These are phyloP conservation scores for Allygus modestus DNA, from an alignment of 2,888 invertebrate species.

Conservation along the genomic window DNA sequence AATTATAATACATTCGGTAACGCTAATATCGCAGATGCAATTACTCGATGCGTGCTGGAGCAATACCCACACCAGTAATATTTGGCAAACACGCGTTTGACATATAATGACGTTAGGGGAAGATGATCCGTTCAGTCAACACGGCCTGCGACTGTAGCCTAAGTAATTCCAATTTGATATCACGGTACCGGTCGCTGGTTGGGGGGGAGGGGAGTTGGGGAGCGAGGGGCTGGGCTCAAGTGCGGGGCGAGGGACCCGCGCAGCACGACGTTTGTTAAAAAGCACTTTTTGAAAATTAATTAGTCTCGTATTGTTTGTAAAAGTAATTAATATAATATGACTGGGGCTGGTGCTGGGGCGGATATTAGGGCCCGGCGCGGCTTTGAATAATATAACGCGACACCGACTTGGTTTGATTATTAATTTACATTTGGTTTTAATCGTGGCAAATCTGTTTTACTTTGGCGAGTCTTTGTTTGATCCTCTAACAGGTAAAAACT, in stretches of 20 bases:
- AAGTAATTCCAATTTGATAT: constrained; percentile 55
- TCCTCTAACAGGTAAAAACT: no score
- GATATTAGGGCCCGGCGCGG: neutral
- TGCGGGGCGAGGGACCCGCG: neutral
- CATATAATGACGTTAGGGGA: constrained; percentile 24
- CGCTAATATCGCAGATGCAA: neutral
- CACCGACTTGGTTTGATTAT: neutral
- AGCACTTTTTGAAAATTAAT: constrained; percentile 59
- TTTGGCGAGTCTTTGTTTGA: no score
- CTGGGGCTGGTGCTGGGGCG: neutral
- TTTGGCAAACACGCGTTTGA: constrained; percentile 20
- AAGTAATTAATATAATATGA: constrained; percentile 57
- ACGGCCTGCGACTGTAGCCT: constrained; percentile 6
- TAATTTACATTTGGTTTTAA: neutral
- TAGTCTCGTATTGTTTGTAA: constrained; percentile 50
- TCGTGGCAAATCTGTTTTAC: no score
- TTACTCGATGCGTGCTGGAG: no score
- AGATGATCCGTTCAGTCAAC: constrained; percentile 32
- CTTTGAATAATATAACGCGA: constrained; percentile 28
- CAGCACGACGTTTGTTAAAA: constrained; percentile 56
- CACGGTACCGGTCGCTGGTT: neutral
- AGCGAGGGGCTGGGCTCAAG: neutral
- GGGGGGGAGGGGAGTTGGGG: neutral
- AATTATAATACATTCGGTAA: no score
- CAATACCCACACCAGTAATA: no score